Percentiles rank a stretch among this genome's conserved stretches.
phyloP scores from a whole-genome alignment of 2,888 invertebrate genomes.

The Chrysodeixis includens region DNA sequence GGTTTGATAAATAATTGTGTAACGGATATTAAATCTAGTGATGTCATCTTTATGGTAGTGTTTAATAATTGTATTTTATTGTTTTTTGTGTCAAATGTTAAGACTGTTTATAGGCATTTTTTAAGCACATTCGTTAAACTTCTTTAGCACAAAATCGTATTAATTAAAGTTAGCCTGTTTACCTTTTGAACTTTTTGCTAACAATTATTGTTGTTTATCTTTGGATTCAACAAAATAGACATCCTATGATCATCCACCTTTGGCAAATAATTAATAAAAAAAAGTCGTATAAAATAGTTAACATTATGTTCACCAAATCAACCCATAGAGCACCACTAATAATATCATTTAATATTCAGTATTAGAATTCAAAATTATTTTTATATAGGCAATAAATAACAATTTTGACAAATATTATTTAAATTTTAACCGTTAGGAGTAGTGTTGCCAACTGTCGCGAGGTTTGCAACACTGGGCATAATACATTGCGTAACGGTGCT shows the following conservation, averaged over 20 bases:
- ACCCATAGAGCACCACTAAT: neutral
- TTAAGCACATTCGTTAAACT: neutral
- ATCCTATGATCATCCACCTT: too few relatives aligned
- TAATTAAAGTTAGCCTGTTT: neutral
- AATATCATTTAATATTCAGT: neutral
- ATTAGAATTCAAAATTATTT: neutral
- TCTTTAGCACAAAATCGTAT: neutral
- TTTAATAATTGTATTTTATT: constrained; percentile 43
- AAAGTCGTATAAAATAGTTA: neutral
- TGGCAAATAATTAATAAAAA: too few relatives aligned
- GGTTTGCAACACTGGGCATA: constrained; percentile 13
- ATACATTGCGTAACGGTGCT: constrained; percentile 5
- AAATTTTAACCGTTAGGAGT: constrained; percentile 6
- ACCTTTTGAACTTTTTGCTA: too few relatives aligned
- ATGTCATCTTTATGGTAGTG: constrained; percentile 45
- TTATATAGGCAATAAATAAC: constrained; percentile 10
- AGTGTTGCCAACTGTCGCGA: constrained; percentile 8
- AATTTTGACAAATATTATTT: constrained; percentile 11
- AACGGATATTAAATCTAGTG: constrained; percentile 49
- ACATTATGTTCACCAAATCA: neutral
- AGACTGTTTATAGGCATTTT: neutral
- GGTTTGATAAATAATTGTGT: constrained; percentile 58
- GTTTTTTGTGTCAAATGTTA: constrained; percentile 18
- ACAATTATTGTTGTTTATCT: neutral
- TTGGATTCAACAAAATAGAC: too few relatives aligned